Conservation (phyloP, 92 coral and sea anemone genomes). For the Micromussa lordhowensis region DNA sequence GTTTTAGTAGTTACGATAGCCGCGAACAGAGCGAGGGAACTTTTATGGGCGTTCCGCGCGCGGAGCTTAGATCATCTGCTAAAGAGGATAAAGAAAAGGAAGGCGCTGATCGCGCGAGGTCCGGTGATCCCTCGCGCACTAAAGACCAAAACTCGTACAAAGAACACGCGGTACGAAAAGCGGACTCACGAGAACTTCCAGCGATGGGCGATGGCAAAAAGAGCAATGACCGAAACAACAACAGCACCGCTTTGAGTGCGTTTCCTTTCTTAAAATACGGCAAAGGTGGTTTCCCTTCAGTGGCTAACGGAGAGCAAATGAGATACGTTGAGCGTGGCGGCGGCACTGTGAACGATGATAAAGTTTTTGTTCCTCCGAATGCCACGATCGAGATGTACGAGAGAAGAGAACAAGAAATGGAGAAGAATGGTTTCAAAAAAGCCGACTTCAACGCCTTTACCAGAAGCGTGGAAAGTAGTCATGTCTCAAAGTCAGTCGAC, state of each 20-base stretch:
- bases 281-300: not conserved
- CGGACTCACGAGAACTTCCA: conserved; percentile 34
- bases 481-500: conserved; percentile 11
- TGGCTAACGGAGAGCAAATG: conserved; percentile 22
- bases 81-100: conserved; percentile 23
- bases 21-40: conserved; percentile 4
- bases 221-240: conserved; percentile 71
- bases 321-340: conserved; percentile 31
- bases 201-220: conserved; percentile 50
- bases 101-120: conserved; percentile 26
- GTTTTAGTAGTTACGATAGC: conserved; percentile 29
- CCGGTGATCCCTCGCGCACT: conserved; percentile 19
- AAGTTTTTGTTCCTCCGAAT: conserved; percentile 87
- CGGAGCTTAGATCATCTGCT: conserved; percentile 13
- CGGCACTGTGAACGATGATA: conserved; percentile 58
- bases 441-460: conserved; percentile 29
- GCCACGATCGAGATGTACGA: conserved; percentile 84
- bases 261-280: conserved; percentile 33
- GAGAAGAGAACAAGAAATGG: conserved; percentile 82
- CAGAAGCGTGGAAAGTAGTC: conserved; percentile 27
- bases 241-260: conserved; percentile 41
- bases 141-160: conserved; percentile 17
- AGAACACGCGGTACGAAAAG: conserved; percentile 30
- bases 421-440: conserved; percentile 58
- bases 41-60: not conserved